Base-by-base conservation (phyloP, 2,797 vertebrate species). In the Xiphorhynchus erythropygius region DNA sequence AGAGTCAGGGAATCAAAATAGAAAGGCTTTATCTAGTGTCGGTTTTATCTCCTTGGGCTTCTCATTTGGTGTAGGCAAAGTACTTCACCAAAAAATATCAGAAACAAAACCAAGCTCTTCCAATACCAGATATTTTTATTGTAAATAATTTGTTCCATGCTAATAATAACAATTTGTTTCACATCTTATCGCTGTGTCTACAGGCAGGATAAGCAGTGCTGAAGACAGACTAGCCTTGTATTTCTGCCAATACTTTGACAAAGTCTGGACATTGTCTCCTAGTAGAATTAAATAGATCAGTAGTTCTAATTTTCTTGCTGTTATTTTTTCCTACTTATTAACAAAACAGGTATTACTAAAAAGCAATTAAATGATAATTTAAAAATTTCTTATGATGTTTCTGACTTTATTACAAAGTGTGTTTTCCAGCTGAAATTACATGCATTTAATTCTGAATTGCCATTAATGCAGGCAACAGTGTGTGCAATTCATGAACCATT, bases 401-500 rank as follows among this genome's bases (percentile, higher is more conserved):
- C 84, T 77, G 44, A 94, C 35, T 95, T 87, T 81, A 84, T 93
- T 90, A 74, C 32, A 76, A 68, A 94, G 19, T 49, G 21, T 76
- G 24, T 74, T 97, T 94, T 92, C 46, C 77, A 77, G 81, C 33
- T 77, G 90, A 96, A 96, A 86, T 79, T 92, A 41, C 21, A 47
- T 94, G 17, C 37, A 94, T 96, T 97, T 96, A 82, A 94, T 83
- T 97, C 96, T 93, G 91, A 96, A 96, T 47, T 86, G 81, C 73
- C 81, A 96, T 95, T 97, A 96, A 91, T 82, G 86, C 49, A 49
- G 7, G 50, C 62, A 94, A 60, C 28, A 93, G 64, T 42, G 59
- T 93, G 50, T 83, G 67, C 62, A 76, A 62, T 89, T 97, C 81
- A 91, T 84, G 50, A n/a, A 81, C 84, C 47, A 90, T 92, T 96